Evolutionary conservation across 2,888 invertebrate species (phyloP), one percentile per base, ranked within the genome.

Genomic region (Acleris laterana): DNA sequence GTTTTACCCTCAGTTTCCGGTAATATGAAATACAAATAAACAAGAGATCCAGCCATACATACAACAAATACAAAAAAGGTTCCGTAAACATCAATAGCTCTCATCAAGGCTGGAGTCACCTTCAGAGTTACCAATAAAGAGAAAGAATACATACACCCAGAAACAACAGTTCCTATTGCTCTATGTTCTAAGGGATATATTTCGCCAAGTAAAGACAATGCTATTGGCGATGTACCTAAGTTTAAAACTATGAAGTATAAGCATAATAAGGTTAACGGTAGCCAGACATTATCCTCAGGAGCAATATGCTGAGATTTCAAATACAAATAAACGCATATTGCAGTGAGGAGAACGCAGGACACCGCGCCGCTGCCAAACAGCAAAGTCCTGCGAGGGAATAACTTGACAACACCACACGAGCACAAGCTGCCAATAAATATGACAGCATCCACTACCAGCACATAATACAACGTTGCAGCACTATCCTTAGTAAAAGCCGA

Each of bases 181-280:
- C 83, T 81, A 61, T 88, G 85, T 1, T 75, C 80, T 49, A 89
- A 75, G 0, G 89, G 89, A 48, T 83, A 84, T 5, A 89, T 65
- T 71, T 90, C 90, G 0, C 90, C 90, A 28, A 87, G 66, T 16
- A 89, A 74, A 2, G 83, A 81, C 17, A 87, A 66, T 1, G 89
- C 83, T 61, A 89, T 85, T 0, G 86, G 81, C 6, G 85, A 82
- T 60, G 87, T 85, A 1, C 89, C 90, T 20, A 89, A 78, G 69
- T 88, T 90, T 0, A 77, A 77, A 19, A 88, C 65, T 19, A 87
- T 73, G 52, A 87, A 86, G 68, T 82, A 89, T 0, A 78, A 25
- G 1, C 77, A 74, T 22, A 88, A 84, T 13, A 89, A 53, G 0
- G 70, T 49, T 28, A 84, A 67, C 0, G 86, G 78, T 60, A 88